phyloP scores from a whole-genome alignment of 1,140 invertebrate species.

The Acromyrmex heyeri region DNA sequence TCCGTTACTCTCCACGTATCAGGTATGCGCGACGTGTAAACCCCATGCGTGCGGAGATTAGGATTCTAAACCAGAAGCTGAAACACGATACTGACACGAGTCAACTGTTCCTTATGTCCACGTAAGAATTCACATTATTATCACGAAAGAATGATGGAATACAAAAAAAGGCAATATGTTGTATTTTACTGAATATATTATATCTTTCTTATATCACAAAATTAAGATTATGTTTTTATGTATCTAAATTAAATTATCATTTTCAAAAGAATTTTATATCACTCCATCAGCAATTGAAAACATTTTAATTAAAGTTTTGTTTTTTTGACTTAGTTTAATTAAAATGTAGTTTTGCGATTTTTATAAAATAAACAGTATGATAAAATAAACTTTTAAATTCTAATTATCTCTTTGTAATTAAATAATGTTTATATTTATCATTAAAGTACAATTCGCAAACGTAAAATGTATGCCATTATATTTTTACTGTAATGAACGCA shows the following conservation, averaged over 20 bases:
- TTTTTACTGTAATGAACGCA: background rate
- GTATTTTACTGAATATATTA: slow-evolving; percentile 4
- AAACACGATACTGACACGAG: slow-evolving; percentile 49
- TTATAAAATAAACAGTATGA: background rate
- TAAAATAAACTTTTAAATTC: background rate
- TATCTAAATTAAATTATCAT: background rate
- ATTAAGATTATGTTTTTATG: background rate
- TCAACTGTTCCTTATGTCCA: slow-evolving; percentile 67
- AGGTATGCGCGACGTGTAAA: slow-evolving; percentile 70
- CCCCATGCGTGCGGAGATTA: slow-evolving; percentile 51
- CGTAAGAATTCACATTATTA: background rate
- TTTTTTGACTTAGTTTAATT: background rate
- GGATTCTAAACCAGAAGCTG: slow-evolving; percentile 64
- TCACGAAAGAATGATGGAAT: background rate
- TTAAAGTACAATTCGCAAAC: background rate
- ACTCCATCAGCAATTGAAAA: background rate
- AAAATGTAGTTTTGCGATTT: slow-evolving; percentile 19
- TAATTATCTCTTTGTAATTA: background rate
- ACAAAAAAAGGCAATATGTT: background rate
- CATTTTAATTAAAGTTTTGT: too few species aligned
- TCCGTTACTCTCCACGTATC: slow-evolving; percentile 71
- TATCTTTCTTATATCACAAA: background rate
- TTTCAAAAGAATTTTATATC: background rate
- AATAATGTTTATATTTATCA: background rate
- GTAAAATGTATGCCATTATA: background rate